These are phyloP conservation scores for Desmodus rotundus DNA, from an alignment of 2,113 vertebrate species.

Conservation along the genomic window DNA sequence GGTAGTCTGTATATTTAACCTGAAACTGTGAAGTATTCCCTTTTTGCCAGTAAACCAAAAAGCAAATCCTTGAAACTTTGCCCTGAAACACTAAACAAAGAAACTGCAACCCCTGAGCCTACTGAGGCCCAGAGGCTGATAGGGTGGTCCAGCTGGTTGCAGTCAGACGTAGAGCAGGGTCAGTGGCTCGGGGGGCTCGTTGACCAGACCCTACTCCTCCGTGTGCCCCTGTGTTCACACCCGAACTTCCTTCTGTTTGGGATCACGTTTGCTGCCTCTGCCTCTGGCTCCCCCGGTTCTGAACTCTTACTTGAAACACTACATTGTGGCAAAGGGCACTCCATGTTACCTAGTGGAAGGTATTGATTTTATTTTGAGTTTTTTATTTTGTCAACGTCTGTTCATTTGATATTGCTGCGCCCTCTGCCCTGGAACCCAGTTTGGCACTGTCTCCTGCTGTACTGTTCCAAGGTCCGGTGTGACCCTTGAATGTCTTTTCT, in stretches of 20 bases:
- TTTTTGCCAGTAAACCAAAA: slow-evolving; percentile 72
- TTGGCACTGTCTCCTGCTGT: not conserved
- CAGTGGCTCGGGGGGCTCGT: not conserved
- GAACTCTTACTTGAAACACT: slow-evolving; percentile 55
- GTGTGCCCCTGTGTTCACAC: not conserved
- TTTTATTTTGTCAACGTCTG: not conserved
- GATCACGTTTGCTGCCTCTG: not conserved
- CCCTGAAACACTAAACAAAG: slow-evolving; percentile 45
- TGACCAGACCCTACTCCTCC: slow-evolving; percentile 9
- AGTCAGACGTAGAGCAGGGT: slow-evolving; percentile 48
- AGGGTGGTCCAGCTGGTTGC: not conserved
- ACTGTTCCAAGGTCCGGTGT: not conserved
- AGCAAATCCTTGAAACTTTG: slow-evolving; percentile 56
- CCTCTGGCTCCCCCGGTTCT: not conserved
- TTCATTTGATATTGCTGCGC: not conserved
- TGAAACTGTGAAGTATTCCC: slow-evolving; percentile 74
- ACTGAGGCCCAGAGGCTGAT: not conserved
- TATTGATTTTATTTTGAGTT: slow-evolving; percentile 4
- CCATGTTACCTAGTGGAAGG: not conserved
- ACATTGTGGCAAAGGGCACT: not conserved
- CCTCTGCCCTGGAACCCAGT: not conserved
- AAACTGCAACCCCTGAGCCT: not conserved
- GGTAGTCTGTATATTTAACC: slow-evolving; percentile 55
- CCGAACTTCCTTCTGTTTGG: not conserved
- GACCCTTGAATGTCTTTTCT: not conserved